phyloP scores from a whole-genome alignment of 2,888 invertebrate genomes.

The Heliconius hortense region DNA sequence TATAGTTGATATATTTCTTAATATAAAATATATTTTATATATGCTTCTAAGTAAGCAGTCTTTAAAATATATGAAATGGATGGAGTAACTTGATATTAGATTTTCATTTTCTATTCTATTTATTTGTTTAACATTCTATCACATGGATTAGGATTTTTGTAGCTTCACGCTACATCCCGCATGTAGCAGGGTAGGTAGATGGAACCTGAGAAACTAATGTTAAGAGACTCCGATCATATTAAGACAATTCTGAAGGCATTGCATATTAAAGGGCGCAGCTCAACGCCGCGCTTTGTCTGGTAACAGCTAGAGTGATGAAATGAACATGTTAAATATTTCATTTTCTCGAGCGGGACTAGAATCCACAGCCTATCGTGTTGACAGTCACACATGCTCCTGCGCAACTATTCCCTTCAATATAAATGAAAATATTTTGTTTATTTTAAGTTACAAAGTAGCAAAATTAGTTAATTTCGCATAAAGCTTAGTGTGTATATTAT shows the following conservation, averaged over 20 bases:
- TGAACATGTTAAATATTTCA: too few species aligned
- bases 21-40: neutral
- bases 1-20: neutral
- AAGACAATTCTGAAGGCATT: neutral
- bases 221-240: too few species aligned
- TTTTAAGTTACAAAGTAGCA: neutral
- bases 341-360: too few species aligned
- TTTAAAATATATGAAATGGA: neutral
- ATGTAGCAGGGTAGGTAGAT: too few species aligned
- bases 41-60: neutral
- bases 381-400: neutral
- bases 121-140: neutral
- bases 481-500: constrained; percentile 13
- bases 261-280: too few species aligned
- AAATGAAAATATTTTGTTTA: neutral
- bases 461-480: neutral
- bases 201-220: too few species aligned
- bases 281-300: too few species aligned
- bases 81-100: neutral
- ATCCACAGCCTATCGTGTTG: too few species aligned
- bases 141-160: neutral
- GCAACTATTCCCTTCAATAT: neutral
- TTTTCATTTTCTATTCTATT: neutral
- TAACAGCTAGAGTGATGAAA: too few species aligned
- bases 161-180: too few species aligned